Conservation (phyloP, 2,888 invertebrate genomes). For the Polymixis lichenea region DNA sequence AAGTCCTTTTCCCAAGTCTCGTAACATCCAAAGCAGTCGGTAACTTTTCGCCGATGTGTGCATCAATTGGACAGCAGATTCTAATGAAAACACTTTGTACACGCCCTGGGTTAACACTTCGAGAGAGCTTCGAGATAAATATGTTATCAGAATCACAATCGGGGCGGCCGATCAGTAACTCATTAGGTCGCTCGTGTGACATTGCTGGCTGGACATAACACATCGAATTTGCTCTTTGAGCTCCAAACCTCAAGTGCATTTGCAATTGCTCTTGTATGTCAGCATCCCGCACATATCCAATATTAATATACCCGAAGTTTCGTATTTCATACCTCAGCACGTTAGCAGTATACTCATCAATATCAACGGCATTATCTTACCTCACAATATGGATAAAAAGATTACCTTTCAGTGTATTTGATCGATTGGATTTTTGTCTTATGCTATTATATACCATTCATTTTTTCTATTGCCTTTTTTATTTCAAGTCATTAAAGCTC, state of each 20-base stretch:
- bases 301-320: slow-evolving; percentile 8
- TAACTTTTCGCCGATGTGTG: not conserved
- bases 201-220: slow-evolving; percentile 20
- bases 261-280: not conserved
- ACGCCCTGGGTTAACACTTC: slow-evolving; percentile 1
- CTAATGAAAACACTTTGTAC: slow-evolving; percentile 7
- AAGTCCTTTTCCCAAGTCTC: not conserved
- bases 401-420: not conserved
- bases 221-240: slow-evolving; percentile 15
- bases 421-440: not conserved
- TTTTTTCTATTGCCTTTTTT: slow-evolving; percentile 1
- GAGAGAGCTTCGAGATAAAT: slow-evolving; percentile 27
- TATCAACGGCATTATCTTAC: not conserved
- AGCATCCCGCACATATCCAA: not conserved
- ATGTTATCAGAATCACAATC: slow-evolving; percentile 40
- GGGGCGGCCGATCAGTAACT: slow-evolving; percentile 29
- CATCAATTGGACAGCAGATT: not conserved
- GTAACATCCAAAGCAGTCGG: not conserved
- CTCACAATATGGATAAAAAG: not conserved
- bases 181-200: slow-evolving; percentile 26
- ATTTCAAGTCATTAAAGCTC: not conserved
- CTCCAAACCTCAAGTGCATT: not conserved
- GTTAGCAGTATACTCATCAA: not conserved
- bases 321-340: not conserved
- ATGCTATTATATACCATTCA: not conserved